These are phyloP conservation scores for Phataginus tricuspis DNA, from an alignment of 2,797 vertebrate species.

Conservation along the genomic window DNA sequence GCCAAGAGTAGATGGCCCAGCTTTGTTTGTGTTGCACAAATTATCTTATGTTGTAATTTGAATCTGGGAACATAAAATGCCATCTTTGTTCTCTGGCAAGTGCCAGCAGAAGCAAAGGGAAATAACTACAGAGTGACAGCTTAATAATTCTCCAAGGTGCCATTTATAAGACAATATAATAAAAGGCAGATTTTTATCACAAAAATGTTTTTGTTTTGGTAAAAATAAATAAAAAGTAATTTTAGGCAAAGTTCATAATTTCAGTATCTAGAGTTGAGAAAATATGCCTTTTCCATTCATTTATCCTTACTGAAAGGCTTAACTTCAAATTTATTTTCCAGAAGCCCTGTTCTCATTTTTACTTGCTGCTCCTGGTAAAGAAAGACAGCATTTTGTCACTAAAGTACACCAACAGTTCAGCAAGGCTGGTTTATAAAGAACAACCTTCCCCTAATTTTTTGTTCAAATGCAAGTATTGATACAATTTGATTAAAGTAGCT, in stretches of 20 bases:
- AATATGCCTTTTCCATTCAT: neutral
- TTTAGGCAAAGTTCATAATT: neutral
- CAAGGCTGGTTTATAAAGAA: neutral
- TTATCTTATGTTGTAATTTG: neutral
- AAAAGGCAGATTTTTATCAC: neutral
- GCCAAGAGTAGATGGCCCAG: neutral
- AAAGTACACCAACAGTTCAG: neutral
- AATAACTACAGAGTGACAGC: conserved; percentile 18
- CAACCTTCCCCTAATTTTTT: conserved; percentile 23
- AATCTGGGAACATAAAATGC: neutral
- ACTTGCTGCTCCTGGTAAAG: neutral
- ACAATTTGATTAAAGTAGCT: conserved; percentile 74
- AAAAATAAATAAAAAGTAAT: neutral
- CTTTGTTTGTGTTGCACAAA: conserved; percentile 38
- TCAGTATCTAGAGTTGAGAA: neutral
- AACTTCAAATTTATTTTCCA: neutral
- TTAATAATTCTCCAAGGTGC: neutral
- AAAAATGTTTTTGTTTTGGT: neutral
- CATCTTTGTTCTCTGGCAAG: conserved; percentile 47
- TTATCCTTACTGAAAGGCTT: neutral
- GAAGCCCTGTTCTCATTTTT: neutral
- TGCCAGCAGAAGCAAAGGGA: conserved; percentile 39
- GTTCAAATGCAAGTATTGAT: conserved; percentile 72
- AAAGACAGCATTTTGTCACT: conserved; percentile 30
- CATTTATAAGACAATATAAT: neutral